Conservation (phyloP, 2,113 vertebrate species). For the Odontophorus gujanensis region DNA sequence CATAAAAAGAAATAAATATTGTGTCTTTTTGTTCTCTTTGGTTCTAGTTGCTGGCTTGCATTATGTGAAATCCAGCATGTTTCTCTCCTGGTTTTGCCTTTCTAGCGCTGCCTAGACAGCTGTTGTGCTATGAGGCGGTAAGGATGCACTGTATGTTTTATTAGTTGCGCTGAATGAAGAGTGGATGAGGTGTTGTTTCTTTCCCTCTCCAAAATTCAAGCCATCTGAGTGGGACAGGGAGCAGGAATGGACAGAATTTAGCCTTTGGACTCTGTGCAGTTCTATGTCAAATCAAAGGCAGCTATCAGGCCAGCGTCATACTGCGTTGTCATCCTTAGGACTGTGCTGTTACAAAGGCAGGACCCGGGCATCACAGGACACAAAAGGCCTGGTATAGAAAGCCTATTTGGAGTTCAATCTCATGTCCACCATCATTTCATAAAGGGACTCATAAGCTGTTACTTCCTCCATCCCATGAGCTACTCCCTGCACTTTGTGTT, state of each 20-base stretch:
- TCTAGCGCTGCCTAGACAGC: neutral
- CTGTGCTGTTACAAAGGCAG: neutral
- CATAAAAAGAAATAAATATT: neutral
- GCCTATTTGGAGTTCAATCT: neutral
- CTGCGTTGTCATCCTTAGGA: accelerated
- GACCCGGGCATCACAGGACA: neutral
- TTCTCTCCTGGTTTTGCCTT: neutral
- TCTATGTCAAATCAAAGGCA: neutral
- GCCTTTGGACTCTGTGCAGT: neutral
- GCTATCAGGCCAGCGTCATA: neutral
- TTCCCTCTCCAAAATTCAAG: neutral
- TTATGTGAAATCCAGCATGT: neutral
- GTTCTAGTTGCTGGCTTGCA: neutral
- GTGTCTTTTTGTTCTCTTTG: neutral
- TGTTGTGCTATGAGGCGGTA: neutral
- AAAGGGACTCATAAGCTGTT: accelerated
- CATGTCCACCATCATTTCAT: accelerated
- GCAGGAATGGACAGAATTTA: neutral
- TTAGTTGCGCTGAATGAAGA: neutral
- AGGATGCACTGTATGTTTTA: neutral
- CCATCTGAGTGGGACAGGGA: neutral
- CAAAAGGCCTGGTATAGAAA: neutral
- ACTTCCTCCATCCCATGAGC: neutral
- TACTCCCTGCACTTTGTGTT: neutral
- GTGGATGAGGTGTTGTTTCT: neutral